Evolutionary conservation across 2,797 vertebrate species (phyloP), one percentile per base, ranked within the genome.

Genomic region (Platalea minor): DNA sequence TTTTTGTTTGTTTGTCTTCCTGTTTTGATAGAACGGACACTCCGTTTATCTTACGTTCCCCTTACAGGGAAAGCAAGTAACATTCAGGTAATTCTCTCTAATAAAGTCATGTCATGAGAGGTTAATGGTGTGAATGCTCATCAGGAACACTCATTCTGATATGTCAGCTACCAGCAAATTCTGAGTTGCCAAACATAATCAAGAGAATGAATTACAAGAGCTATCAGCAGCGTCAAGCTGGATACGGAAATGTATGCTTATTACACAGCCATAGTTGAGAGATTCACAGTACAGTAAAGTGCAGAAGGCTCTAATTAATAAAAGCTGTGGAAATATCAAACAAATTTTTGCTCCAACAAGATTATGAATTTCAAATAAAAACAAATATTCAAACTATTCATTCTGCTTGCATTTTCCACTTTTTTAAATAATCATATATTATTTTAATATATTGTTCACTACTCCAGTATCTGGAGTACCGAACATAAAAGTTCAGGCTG

Each of bases 141-240:
- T 91, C 89, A 91, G 81, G 74, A 96, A 29, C 33, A 53, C 85
- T 84, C 77, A 43, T 86, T 93, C 77, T 85, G 85, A 88, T 94
- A 94, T 37, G 51, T 41, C 88, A 93, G 85, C 86, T 94, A 91
- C 75, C 37, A 85, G 85, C 24, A 97, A 95, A 91, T 95, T 91
- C 95, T 53, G 69, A 96, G 68, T 88, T 93, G 89, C 93, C 89
- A 90, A 95, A 96, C 92, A 92, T 93, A 93, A 93, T 92, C 84
- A 96, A 75, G 78, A 89, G 85, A 94, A 88, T 93, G 65, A 92
- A 89, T 94, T 94, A 89, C 84, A 89, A 96, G 79, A 85, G 76
- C 76, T 75, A 86, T 78, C 83, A 95, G 80, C 59, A 94, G 54
- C 4, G 6, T 74, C 89, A 85, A 65, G 77, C 88, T 91, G 93